phyloP scores from a whole-genome alignment of 2,888 invertebrate species.

The Tachina lurida region DNA sequence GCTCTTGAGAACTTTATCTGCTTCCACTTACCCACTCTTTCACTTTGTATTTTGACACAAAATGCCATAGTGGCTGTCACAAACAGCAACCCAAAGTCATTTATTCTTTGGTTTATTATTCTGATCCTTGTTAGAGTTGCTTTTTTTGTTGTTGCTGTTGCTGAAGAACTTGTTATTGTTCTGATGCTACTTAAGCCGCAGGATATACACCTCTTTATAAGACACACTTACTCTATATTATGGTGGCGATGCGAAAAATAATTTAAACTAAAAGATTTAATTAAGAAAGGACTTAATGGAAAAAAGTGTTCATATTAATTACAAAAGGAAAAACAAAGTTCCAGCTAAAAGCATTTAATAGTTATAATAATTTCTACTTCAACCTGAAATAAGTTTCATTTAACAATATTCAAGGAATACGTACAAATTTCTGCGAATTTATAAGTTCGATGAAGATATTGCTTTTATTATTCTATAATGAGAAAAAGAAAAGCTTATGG shows the following conservation, averaged over 20 bases:
- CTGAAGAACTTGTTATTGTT: slow-evolving; percentile 17
- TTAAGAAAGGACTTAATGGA: slow-evolving; percentile 22
- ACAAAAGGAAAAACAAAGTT: not conserved
- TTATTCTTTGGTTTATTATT: slow-evolving; percentile 43
- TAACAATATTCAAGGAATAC: no score
- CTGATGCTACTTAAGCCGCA: slow-evolving; percentile 22
- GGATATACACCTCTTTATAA: not conserved
- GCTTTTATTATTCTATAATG: no score
- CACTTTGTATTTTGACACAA: slow-evolving; percentile 31
- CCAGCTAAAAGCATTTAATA: not conserved
- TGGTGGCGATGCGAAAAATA: slow-evolving; percentile 4
- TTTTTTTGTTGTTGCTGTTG: slow-evolving; percentile 26
- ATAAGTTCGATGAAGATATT: no score
- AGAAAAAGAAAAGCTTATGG: no score
- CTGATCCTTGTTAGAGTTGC: slow-evolving; percentile 7
- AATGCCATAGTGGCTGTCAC: slow-evolving; percentile 64
- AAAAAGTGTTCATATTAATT: slow-evolving; percentile 14
- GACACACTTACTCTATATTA: not conserved
- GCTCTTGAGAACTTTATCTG: not conserved
- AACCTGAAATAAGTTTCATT: no score
- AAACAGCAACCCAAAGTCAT: slow-evolving; percentile 59
- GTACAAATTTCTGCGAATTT: no score
- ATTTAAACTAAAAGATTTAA: slow-evolving; percentile 19
- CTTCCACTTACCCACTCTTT: not conserved
- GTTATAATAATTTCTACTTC: not conserved